Base-by-base conservation (phyloP, 2,797 vertebrate genomes). In the Poecilia wingei region DNA sequence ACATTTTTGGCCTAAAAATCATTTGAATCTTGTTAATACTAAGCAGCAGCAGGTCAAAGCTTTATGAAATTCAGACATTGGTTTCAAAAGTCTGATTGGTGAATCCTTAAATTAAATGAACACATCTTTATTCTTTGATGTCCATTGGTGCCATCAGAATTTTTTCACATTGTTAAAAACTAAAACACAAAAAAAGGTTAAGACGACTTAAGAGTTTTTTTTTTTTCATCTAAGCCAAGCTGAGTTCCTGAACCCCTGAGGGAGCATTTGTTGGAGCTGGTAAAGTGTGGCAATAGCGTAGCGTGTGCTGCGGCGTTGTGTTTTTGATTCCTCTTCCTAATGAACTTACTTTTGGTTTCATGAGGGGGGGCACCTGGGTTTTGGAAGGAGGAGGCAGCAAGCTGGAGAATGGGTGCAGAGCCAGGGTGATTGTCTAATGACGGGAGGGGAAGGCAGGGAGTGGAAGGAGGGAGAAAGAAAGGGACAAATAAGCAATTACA, bases 291-390 rank as follows among this genome's bases (percentile, higher is more conserved):
- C 53, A 36, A 28, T 31, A 73, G 31, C 64, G 33, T 1, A 20
- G 43, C 18, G 20, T 25, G 39, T 16, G 51, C 31, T 18, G 3
- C n/a, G 41, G 55, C 28, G 14, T n/a, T n/a, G 39, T n/a, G 39
- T 70, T 71, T 18, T 9, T 28, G 14, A 6, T 22, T 46, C 8
- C 28, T 22, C 22, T 10, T 18, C n/a, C 28, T 74, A 64, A 25
- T 61, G 4, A 88, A 96, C 96, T 96, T 96, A 96, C 96, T 96
- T 96, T 96, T 96, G 92, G 91, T 93, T 94, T 96, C 96, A 84
- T 96, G 95, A 25, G 95, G 91, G 87, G 95, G 93, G 47, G 82
- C 95, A 80, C 95, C 96, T 0, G 94, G 91, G 87, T 95, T 95
- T 93, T 96, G 96, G 93, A 96, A 96, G 94, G 96, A 94, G 92